Conservation (phyloP, 2,888 invertebrate species). For the Saturnia pavonia region DNA sequence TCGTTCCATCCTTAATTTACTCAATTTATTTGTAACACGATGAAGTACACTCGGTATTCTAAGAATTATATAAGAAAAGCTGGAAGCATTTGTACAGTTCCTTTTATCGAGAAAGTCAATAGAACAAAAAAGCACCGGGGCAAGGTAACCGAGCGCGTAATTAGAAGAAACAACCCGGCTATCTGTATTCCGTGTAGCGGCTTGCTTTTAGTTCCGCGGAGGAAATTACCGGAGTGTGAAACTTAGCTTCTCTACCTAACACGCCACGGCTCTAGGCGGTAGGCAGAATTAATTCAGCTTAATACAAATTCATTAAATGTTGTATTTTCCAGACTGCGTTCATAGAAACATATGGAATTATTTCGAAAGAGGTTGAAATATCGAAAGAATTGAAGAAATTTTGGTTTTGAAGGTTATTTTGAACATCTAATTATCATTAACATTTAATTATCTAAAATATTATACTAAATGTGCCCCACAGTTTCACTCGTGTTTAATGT, state of each 20-base stretch:
- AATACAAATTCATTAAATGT: background rate
- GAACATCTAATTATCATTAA: too few relatives aligned
- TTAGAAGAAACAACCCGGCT: conserved; percentile 5
- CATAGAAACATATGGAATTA: background rate
- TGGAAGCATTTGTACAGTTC: background rate
- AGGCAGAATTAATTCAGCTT: background rate
- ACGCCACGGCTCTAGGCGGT: background rate
- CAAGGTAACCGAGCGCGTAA: conserved; percentile 8
- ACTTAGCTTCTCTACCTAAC: background rate
- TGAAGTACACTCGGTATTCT: background rate
- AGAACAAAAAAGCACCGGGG: background rate
- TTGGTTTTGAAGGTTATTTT: too few relatives aligned
- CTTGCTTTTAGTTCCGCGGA: conserved; percentile 8
- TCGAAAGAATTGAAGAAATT: too few relatives aligned
- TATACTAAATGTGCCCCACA: too few relatives aligned
- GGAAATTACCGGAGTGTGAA: background rate
- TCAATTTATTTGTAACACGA: too few relatives aligned
- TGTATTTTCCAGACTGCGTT: background rate
- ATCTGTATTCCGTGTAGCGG: conserved; percentile 7
- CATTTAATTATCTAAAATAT: too few relatives aligned
- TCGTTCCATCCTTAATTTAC: too few relatives aligned
- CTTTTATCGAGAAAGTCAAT: background rate
- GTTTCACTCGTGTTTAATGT: too few relatives aligned
- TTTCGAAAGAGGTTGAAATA: too few relatives aligned
- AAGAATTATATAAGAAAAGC: background rate